Conservation (phyloP, 2,888 invertebrate species). For the Drosophila mercatorum region DNA sequence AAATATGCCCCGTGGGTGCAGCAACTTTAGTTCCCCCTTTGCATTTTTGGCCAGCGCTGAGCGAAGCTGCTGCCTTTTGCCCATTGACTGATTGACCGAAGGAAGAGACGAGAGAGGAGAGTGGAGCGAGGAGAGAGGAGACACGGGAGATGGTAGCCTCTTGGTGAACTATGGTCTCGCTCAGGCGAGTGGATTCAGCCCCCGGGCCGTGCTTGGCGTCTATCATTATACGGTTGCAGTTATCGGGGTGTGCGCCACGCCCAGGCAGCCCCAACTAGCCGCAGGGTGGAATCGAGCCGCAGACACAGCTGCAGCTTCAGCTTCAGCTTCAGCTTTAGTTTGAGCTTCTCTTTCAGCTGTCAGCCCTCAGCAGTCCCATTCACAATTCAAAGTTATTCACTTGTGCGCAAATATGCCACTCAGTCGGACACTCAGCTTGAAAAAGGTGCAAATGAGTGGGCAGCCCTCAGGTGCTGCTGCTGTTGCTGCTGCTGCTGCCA, state of each 20-base stretch:
- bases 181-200: slow-evolving; percentile 47
- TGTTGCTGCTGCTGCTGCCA: slow-evolving; percentile 4
- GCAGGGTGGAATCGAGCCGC: slow-evolving; percentile 42
- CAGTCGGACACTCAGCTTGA: slow-evolving; percentile 54
- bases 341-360: slow-evolving; percentile 24
- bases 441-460: slow-evolving; percentile 60
- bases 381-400: slow-evolving; percentile 66
- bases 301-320: slow-evolving; percentile 1
- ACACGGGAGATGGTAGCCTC: slow-evolving; percentile 6
- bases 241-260: slow-evolving; percentile 78
- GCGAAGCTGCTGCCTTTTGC: slow-evolving; percentile 25
- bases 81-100: slow-evolving; percentile 75
- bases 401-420: slow-evolving; percentile 63
- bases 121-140: too few relatives aligned
- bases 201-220: slow-evolving; percentile 75
- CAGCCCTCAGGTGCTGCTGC: slow-evolving; percentile 23
- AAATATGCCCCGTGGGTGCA: slow-evolving; percentile 59
- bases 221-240: slow-evolving; percentile 85
- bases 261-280: slow-evolving; percentile 53
- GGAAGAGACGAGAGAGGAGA: background rate
- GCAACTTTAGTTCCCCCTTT: slow-evolving; percentile 28
- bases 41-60: slow-evolving; percentile 4
- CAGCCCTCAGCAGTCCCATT: slow-evolving; percentile 32
- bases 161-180: slow-evolving; percentile 43
- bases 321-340: slow-evolving; percentile 25